Base-by-base conservation (phyloP, 1,140 invertebrate genomes). In the Proales similis region DNA sequence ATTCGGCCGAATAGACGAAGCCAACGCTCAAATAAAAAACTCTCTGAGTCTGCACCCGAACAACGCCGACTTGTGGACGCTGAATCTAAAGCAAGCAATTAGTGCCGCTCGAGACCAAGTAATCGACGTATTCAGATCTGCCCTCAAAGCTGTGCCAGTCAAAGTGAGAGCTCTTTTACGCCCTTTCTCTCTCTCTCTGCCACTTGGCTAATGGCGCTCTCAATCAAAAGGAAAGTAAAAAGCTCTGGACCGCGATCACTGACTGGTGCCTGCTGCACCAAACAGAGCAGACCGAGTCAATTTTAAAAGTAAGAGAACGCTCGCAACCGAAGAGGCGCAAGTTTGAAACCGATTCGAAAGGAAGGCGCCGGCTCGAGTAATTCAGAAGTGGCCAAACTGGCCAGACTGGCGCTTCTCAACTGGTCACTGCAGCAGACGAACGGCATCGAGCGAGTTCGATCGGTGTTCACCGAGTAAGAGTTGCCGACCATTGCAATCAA, bases 51-150 rank as follows among this genome's bases (percentile, higher is more conserved):
- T 7, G 20, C 45, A 29, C 20, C 39, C 39, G 22, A 1, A 7
- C 7, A 57, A 30, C 32, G 45, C 39, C 39, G 51, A 57, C 38
- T 57, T 57, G 4, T 57, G 51, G 51, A 42, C 36, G 20, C 32
- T 57, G 39, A 20, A 57, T 57, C 20, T 57, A 14, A 6, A 42
- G 11, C 19, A 42, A 42, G 30, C 9, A n/a, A 42, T 57, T n/a
- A 46, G 45, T 22, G 12, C 24, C 29, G 32, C 29, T 42, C 36
- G 45, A 24, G 20, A 57, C 29, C 29, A 20, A 27, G n/a, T 57
- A 11, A n/a, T 42, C 4, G 36, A 57, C 30, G 17, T 39, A 4
- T 57, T 57, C 27, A 20, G 26, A 12, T 42, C 39, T 19, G 26
- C 51, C 12, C 29, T 57, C 20, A 29, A 30, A 19, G 43, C 27